A percentile compares a stretch with the other conserved stretches of the same genome.
These are phyloP conservation scores for Mormyrops attenuatus DNA, from an alignment of 2,797 vertebrate genomes.

Conservation along the genomic window DNA sequence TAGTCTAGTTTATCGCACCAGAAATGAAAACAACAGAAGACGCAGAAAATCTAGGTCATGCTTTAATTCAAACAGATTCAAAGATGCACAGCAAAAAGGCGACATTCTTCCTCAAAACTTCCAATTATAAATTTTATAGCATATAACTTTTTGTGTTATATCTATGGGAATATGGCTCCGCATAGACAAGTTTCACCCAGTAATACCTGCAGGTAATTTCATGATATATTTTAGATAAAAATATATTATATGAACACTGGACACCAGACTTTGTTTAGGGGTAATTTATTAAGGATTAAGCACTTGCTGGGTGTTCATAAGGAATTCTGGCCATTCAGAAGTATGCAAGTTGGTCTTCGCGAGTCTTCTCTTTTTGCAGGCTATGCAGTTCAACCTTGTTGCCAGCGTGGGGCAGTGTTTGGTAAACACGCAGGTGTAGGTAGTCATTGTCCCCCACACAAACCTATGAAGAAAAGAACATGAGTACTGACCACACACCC, in stretches of 20 bases:
- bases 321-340: neutral
- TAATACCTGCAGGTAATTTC: neutral
- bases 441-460: constrained; percentile 47
- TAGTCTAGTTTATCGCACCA: neutral
- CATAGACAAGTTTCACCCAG: neutral
- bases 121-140: neutral
- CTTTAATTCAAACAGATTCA: neutral
- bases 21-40: neutral
- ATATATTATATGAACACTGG: neutral
- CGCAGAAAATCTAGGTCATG: neutral
- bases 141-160: neutral
- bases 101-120: neutral
- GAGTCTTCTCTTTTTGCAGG: neutral
- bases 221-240: neutral
- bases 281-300: neutral
- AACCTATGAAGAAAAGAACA: constrained; percentile 12
- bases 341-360: neutral
- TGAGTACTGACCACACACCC: neutral
- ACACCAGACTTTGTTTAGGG: neutral
- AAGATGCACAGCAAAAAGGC: neutral
- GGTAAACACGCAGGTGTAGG: constrained; percentile 63
- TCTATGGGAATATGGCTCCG: neutral
- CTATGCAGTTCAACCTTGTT: neutral
- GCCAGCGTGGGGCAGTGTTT: constrained; percentile 5
- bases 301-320: neutral